Evolutionary conservation across 2,888 invertebrate species (phyloP), one percentile per base, ranked within the genome.

Genomic region (Cephonodes hylas): DNA sequence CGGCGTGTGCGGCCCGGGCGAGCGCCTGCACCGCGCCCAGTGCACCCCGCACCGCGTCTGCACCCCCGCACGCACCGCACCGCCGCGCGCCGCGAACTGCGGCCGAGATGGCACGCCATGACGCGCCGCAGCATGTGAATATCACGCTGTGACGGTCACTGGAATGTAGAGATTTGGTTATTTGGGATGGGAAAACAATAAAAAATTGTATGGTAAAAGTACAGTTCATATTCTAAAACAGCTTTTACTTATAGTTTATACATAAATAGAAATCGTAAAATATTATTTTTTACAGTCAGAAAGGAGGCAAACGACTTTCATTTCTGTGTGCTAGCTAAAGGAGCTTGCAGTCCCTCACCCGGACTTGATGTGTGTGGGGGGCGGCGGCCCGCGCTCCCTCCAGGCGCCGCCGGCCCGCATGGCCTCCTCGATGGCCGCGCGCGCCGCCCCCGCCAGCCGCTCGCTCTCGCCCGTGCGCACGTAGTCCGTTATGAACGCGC

Each of bases 381-480:
- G 68, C 0, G 96, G 93, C 59, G 95, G 93, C 27, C 95, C 94
- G 1, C 96, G 94, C 63, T 96, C 94, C 61, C 96, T 94, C 96
- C 98, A 97, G 4, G 97, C 96, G 84, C 96, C 95, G 64, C 96
- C 77, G 65, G 85, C 83, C 0, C 95, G 95, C 59, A 96, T 95
- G 22, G 96, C 95, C 0, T 93, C 89, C 70, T 97, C 87, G 45
- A 91, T 81, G 27, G 66, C 68, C 2, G 69, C 69, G 13, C 88
- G 73, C 38, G 86, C 85, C 1, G 68, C 71, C 15, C 64, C 58
- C 34, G 86, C 81, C 20, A 91, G 79, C 65, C 96, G 95, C 66
- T 96, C 96, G 67, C 97, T 94, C 89, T 97, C 99, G 6, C 96
- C 96, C 74, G 97, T 96, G 70, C 96, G 96, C 23, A 98, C 96